Conservation (phyloP, 2,113 vertebrate species). For the Lanius ludovicianus region DNA sequence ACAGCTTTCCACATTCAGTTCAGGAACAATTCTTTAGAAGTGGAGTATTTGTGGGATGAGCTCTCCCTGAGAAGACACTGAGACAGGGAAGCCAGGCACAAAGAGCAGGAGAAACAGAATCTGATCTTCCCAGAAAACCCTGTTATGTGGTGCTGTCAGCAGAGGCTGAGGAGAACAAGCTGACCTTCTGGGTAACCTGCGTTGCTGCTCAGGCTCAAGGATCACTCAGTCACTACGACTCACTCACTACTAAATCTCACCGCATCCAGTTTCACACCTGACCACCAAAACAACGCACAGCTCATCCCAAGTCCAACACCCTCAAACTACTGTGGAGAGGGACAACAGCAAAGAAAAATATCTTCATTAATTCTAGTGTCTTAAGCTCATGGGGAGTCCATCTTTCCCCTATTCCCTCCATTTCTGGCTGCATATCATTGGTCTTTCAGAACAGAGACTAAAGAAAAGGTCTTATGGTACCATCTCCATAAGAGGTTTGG, state of each 20-base stretch:
- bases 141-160: accelerated
- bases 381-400: neutral
- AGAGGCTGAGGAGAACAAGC: neutral
- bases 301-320: neutral
- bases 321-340: neutral
- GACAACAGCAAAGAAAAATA: neutral
- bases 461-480: neutral
- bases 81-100: neutral
- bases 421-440: neutral
- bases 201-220: neutral
- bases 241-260: neutral
- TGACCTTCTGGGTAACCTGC: neutral
- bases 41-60: neutral
- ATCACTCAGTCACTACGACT: neutral
- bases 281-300: neutral
- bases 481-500: neutral
- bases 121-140: neutral
- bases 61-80: neutral
- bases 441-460: neutral
- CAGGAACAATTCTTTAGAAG: neutral
- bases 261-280: neutral
- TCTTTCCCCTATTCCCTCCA: neutral
- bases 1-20: neutral
- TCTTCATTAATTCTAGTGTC: neutral
- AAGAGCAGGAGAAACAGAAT: neutral